Evolutionary conservation across 2,888 invertebrate genomes (phyloP).

Genomic region (Panopea generosa): DNA sequence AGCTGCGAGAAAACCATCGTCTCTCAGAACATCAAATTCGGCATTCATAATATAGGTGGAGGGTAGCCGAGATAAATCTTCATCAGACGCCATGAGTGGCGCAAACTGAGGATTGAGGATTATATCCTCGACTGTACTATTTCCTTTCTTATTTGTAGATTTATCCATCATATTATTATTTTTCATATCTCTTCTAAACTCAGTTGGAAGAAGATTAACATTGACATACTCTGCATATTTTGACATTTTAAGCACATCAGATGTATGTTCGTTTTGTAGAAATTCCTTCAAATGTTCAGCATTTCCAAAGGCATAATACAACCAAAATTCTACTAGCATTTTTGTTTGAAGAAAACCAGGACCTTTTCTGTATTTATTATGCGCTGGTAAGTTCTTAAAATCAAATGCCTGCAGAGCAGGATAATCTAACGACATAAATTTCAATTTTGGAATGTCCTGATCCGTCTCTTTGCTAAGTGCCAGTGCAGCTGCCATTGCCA

Average conservation of each 20-base stretch:
- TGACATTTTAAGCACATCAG: slow-evolving; percentile 29
- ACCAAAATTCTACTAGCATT: slow-evolving; percentile 56
- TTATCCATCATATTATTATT: slow-evolving; percentile 4
- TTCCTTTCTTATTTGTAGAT: slow-evolving; percentile 30
- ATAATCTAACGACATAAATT: slow-evolving; percentile 62
- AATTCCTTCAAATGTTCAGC: slow-evolving; percentile 11
- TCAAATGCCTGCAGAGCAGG: slow-evolving; percentile 75
- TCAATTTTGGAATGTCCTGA: slow-evolving; percentile 39
- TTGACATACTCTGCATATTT: slow-evolving; percentile 33
- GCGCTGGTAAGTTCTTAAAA: slow-evolving; percentile 74
- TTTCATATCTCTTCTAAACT: background rate
- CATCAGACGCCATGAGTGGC: slow-evolving; percentile 60
- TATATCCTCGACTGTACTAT: too few species aligned
- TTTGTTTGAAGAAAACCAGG: slow-evolving; percentile 52
- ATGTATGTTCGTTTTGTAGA: slow-evolving; percentile 34
- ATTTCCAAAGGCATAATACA: slow-evolving; percentile 61
- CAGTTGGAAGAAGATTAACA: slow-evolving; percentile 58
- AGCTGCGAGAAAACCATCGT: slow-evolving; percentile 65
- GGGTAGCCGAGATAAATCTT: slow-evolving; percentile 53
- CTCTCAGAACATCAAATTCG: slow-evolving; percentile 64
- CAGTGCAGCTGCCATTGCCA: slow-evolving; percentile 70
- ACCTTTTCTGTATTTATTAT: slow-evolving; percentile 55
- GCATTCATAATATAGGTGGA: slow-evolving; percentile 60
- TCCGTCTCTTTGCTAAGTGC: slow-evolving; percentile 56
- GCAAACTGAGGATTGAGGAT: slow-evolving; percentile 57